Evolutionary conservation across 2,888 invertebrate species (phyloP), one percentile per base, ranked within the genome.

Genomic region (Leptopilina syphax): DNA sequence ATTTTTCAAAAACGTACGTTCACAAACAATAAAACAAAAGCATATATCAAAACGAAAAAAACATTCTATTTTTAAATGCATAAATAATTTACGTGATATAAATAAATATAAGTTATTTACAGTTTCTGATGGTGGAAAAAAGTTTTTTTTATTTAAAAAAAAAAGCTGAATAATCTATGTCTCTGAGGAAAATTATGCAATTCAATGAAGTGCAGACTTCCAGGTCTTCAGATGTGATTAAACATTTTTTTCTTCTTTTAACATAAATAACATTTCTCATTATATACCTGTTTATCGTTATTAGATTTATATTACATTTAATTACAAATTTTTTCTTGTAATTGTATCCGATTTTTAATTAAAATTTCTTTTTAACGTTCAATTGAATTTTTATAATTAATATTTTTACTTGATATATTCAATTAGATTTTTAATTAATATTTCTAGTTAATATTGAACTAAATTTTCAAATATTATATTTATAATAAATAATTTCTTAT

Each of bases 191-290:
- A 67, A 67, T 67, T 67, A 67, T 13, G n/a, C 44, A 67, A 67
- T 67, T 44, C 44, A 67, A 67, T 44, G 13, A 67, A 67, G 18
- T 47, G 18, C 67, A 67, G 9, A 47, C 67, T 67, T 67, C 67
- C 67, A 67, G 44, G 47, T 67, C n/a, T 50, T 67, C 41, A n/a
- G 44, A 44, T 67, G 18, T 44, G 60, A 67, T 67, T 67, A 67
- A 7, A 41, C 66, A 13, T 66, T 66, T 67, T 67, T 67, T 47
- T 44, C 34, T 34, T 34, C 34, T 34, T 44, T 41, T 44, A 67
- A 44, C 44, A 44, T 44, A 44, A 44, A 44, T 67, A 67, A 44
- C 44, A 18, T 10, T 44, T 67, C 44, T 67, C 67, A 67, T 47
- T 67, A 18, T 34, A n/a, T 44, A 44, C 8, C 67, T 18, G 18